These are phyloP conservation scores for Emydoidea blandingii DNA, from an alignment of 2,797 vertebrate genomes.

Conservation along the genomic window DNA sequence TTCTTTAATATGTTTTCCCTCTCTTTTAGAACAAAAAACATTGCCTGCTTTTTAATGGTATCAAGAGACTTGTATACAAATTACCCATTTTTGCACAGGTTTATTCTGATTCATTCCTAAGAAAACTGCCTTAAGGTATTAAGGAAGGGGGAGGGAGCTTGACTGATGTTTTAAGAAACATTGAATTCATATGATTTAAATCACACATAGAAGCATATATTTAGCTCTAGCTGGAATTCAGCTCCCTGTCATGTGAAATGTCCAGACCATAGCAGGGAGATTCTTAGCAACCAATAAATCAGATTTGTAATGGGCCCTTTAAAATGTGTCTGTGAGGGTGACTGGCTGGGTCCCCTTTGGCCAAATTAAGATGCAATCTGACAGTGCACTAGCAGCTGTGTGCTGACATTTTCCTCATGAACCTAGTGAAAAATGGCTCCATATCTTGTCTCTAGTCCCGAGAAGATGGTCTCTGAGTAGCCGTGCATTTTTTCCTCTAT, in stretches of 20 bases:
- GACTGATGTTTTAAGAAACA: conserved; percentile 57
- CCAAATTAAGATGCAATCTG: conserved; percentile 80
- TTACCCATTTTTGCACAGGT: conserved; percentile 76
- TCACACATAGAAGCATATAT: conserved; percentile 53
- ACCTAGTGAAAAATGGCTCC: conserved; percentile 84
- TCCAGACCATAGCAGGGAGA: conserved; percentile 63
- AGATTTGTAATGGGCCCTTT: conserved; percentile 78
- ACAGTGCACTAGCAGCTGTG: conserved; percentile 76
- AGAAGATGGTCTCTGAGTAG: conserved; percentile 71
- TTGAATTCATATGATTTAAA: conserved; percentile 70
- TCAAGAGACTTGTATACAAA: conserved; percentile 57
- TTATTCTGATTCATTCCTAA: conserved; percentile 76
- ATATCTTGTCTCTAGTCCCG: conserved; percentile 67
- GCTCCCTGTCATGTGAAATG: conserved; percentile 59
- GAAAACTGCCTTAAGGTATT: conserved; percentile 77
- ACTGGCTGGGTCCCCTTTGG: conserved; percentile 75
- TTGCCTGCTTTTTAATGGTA: conserved; percentile 30
- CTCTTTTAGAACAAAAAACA: conserved; percentile 76
- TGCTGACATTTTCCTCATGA: conserved; percentile 82
- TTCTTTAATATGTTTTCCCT: conserved; percentile 61
- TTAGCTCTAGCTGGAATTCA: conserved; percentile 72
- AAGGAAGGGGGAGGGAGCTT: conserved; percentile 10
- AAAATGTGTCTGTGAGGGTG: conserved; percentile 76
- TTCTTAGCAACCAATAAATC: conserved; percentile 69
- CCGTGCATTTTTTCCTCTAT: conserved; percentile 46